These are phyloP conservation scores for Paracanthobrama guichenoti DNA, from an alignment of 2,113 vertebrate genomes.

Conservation along the genomic window DNA sequence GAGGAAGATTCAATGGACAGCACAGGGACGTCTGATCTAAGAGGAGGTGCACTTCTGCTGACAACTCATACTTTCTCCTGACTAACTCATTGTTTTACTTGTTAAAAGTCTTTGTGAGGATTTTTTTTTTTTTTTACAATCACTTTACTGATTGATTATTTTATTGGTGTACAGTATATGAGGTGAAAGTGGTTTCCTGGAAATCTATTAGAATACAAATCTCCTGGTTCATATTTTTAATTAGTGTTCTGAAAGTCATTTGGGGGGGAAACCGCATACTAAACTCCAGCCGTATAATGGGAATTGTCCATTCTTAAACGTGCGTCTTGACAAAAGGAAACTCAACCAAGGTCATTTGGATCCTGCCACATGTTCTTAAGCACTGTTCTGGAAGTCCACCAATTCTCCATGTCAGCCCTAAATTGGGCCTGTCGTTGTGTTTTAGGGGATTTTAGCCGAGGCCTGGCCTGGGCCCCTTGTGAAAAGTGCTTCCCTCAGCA, in stretches of 20 bases:
- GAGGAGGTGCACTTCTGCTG: slow-evolving; percentile 30
- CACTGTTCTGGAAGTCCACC: slow-evolving; percentile 63
- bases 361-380: slow-evolving; percentile 55
- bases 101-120: not conserved
- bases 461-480: slow-evolving; percentile 66
- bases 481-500: slow-evolving; percentile 84
- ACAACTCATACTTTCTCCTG: not conserved
- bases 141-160: not conserved
- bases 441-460: slow-evolving; percentile 56
- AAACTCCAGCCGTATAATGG: not conserved
- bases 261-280: not conserved
- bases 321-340: slow-evolving; percentile 18
- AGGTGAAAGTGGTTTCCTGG: not conserved
- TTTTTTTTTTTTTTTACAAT: not conserved
- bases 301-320: not conserved
- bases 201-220: not conserved
- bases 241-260: slow-evolving; percentile 1
- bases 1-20: slow-evolving; percentile 20
- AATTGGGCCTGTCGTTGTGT: slow-evolving; percentile 77
- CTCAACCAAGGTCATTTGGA: slow-evolving; percentile 13
- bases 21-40: slow-evolving; percentile 18
- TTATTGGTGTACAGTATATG: not conserved
- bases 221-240: not conserved
- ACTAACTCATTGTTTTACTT: not conserved
- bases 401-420: slow-evolving; percentile 68